Base-by-base conservation (phyloP, 2,888 invertebrate species). In the Lomographa bimaculata region DNA sequence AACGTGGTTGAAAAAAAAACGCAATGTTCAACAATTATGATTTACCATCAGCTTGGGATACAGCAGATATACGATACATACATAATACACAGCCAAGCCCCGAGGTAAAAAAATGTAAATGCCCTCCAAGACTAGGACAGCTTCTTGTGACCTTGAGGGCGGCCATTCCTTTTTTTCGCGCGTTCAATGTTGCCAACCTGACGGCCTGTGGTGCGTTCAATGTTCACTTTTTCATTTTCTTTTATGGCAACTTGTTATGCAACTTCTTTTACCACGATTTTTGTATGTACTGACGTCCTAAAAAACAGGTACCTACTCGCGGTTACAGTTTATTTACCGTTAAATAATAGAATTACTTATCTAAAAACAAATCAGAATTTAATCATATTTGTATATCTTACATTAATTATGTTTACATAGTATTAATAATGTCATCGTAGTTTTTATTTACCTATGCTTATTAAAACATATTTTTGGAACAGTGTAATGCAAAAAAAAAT, bases 51-150 rank as follows among this genome's bases (percentile, higher is more conserved):
- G 38, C 33, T 35, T 37, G 48, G 28, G 12, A 25, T 37, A 34
- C 45, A 47, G 60, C 48, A 60, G 59, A 60, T 4, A 14, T 14
- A 14, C n/a, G n/a, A n/a, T 58, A 57, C 64, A 73, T 68, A 54
- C 68, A 73, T 63, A 64, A 59, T 54, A 69, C 68, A 62, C 63
- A 51, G 63, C 70, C 64, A 65, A 68, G 68, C 66, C 70, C 67
- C 73, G 73, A 62, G 66, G 68, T 74, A 79, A 82, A 86, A 37
- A 50, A 83, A 81, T 78, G 78, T 82, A 78, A 81, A 81, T 77
- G 83, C 81, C 79, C 83, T 85, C 83, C 73, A 65, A 77, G 83
- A 83, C 86, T 87, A 86, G 84, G 86, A 86, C 87, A 84, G 82
- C 86, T 82, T 84, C 81, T 80, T 72, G 70, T 65, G 89, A 85